Percentiles rank a stretch among this genome's conserved stretches.
Evolutionary conservation across 2,888 invertebrate genomes (phyloP).

Genomic region (Leptopilina myrica): DNA sequence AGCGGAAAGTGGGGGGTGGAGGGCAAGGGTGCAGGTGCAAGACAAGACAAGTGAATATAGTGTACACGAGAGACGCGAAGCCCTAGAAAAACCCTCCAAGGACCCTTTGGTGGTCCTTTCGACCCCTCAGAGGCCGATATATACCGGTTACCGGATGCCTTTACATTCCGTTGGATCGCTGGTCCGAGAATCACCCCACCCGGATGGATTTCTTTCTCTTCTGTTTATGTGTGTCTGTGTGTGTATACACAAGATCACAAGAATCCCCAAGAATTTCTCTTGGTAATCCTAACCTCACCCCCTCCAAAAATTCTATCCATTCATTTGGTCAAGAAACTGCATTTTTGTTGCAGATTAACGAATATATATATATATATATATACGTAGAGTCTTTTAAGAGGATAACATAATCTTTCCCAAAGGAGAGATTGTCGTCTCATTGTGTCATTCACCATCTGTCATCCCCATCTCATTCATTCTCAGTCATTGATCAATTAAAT

Average conservation of each 20-base stretch:
- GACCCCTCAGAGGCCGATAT: slow-evolving; percentile 47
- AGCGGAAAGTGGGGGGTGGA: background rate
- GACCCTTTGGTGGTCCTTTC: slow-evolving; percentile 55
- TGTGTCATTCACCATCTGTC: slow-evolving; percentile 9
- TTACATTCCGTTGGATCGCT: slow-evolving; percentile 68
- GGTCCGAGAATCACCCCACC: slow-evolving; percentile 65
- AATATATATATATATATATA: background rate
- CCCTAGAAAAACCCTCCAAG: slow-evolving; percentile 53
- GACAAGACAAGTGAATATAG: slow-evolving; percentile 58
- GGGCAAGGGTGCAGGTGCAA: slow-evolving; percentile 58
- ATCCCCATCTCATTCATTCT: background rate
- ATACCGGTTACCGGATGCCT: slow-evolving; percentile 64
- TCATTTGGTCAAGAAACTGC: slow-evolving; percentile 3
- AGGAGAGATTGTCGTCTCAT: background rate
- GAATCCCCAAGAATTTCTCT: slow-evolving; percentile 34
- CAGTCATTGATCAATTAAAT: too few species aligned
- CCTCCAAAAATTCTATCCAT: background rate
- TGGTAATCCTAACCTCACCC: slow-evolving; percentile 27
- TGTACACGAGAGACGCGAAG: slow-evolving; percentile 51
- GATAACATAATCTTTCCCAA: background rate
- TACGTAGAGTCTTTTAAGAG: background rate
- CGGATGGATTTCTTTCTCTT: slow-evolving; percentile 60
- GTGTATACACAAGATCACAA: slow-evolving; percentile 27
- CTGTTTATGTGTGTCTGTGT: slow-evolving; percentile 28
- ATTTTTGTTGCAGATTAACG: slow-evolving; percentile 3